These are phyloP conservation scores for Psittacula derbiana DNA, from an alignment of 2,797 vertebrate genomes.

Conservation along the genomic window DNA sequence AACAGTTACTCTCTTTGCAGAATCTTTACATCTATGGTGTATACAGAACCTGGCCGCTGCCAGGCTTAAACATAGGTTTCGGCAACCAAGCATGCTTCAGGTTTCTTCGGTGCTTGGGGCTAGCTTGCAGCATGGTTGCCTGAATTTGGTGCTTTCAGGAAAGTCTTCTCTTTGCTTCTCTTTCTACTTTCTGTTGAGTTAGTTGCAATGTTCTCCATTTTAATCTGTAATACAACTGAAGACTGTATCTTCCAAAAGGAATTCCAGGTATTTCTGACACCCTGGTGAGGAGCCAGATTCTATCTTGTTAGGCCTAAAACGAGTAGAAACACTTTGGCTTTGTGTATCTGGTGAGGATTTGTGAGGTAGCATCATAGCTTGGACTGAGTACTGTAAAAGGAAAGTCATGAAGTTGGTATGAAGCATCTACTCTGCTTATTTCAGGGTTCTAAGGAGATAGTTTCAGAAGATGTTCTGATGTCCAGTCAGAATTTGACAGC, in stretches of 20 bases:
- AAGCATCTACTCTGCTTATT: not conserved
- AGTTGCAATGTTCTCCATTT: not conserved
- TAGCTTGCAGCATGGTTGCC: not conserved
- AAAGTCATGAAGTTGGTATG: not conserved
- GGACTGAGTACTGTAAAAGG: not conserved
- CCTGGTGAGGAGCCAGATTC: not conserved
- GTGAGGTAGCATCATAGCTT: not conserved
- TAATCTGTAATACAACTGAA: not conserved
- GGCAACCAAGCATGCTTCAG: rapidly evolving
- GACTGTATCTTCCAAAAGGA: not conserved
- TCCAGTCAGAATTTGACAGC: not conserved
- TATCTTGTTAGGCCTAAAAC: not conserved
- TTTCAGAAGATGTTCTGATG: not conserved
- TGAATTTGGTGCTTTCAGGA: not conserved
- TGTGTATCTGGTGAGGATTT: not conserved
- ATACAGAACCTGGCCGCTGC: not conserved
- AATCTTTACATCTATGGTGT: not conserved
- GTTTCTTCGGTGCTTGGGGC: not conserved
- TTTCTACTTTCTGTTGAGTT: not conserved
- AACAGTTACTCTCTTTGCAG: not conserved
- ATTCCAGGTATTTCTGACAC: not conserved
- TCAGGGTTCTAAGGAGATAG: not conserved
- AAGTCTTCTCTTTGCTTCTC: not conserved
- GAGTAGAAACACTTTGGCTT: not conserved
- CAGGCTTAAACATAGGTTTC: not conserved